These are phyloP conservation scores for Anguilla pacifica DNA, from an alignment of 2,797 vertebrate genomes.

Conservation along the genomic window DNA sequence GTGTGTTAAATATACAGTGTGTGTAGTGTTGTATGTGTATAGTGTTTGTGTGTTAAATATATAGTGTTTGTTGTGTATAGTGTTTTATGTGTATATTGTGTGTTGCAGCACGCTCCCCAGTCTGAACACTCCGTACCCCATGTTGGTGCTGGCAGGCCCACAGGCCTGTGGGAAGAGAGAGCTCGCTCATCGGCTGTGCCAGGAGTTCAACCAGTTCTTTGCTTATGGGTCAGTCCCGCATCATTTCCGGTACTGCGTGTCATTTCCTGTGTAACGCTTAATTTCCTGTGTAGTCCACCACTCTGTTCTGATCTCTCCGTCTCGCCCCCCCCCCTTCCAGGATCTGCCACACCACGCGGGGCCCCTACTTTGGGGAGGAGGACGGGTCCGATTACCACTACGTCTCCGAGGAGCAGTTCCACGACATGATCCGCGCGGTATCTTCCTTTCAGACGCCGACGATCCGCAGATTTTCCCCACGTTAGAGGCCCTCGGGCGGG, in stretches of 20 bases:
- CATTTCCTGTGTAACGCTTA: not conserved
- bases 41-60: not conserved
- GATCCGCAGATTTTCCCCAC: not conserved
- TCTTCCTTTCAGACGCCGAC: constrained; percentile 38
- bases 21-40: not conserved
- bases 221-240: constrained; percentile 79
- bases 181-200: constrained; percentile 83
- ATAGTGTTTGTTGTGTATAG: not conserved
- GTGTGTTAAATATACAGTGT: not conserved
- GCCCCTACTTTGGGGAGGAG: constrained; percentile 84
- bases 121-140: constrained; percentile 81
- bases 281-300: not conserved
- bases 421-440: constrained; percentile 79
- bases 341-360: constrained; percentile 87
- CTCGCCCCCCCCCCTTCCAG: constrained; percentile 62
- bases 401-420: constrained; percentile 81
- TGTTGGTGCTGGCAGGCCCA: constrained; percentile 88
- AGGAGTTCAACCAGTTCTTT: constrained; percentile 82
- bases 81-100: not conserved
- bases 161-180: constrained; percentile 85
- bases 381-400: constrained; percentile 89
- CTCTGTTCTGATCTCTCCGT: not conserved
- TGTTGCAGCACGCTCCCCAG: constrained; percentile 76
- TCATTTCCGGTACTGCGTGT: not conserved
- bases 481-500: not conserved